These are phyloP conservation scores for Mesocentrotus franciscanus DNA, from an alignment of 53 echinoderm and acorn worm genomes.

Conservation along the genomic window DNA sequence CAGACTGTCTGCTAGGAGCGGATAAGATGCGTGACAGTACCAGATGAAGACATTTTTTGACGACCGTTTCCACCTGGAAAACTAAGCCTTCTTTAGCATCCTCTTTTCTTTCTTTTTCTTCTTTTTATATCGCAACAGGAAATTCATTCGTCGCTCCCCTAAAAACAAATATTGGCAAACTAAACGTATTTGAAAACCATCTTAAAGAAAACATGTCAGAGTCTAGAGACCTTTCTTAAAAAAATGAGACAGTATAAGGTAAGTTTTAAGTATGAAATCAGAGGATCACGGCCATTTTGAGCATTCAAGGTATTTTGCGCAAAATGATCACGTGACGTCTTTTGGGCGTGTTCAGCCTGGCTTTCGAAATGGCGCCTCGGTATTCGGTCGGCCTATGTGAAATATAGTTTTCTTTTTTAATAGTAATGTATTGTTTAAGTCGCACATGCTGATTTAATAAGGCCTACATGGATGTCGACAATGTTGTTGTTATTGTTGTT, in stretches of 20 bases:
- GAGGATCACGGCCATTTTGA: neutral
- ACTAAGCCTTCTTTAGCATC: conserved; percentile 48
- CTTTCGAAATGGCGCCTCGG: neutral
- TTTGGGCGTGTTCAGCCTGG: neutral
- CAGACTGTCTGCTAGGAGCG: conserved; percentile 28
- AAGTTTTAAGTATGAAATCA: neutral
- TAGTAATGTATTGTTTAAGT: no score
- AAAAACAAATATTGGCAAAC: conserved; percentile 46
- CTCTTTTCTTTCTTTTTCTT: neutral
- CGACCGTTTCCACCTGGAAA: conserved; percentile 47
- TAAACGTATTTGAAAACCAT: neutral
- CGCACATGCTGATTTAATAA: no score
- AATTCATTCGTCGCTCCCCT: conserved; percentile 24
- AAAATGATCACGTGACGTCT: neutral
- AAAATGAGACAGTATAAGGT: neutral
- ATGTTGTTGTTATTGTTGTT: no score
- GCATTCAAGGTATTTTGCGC: neutral
- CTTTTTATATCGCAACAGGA: conserved; percentile 3
- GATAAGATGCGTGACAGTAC: conserved; percentile 38
- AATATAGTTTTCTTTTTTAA: no score
- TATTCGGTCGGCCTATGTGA: no score
- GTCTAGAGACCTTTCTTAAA: neutral
- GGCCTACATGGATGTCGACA: no score
- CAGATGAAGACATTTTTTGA: conserved; percentile 63
- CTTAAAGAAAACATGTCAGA: neutral